Percentiles rank a stretch among this genome's conserved stretches.
phyloP scores from a whole-genome alignment of 2,888 invertebrate genomes.

The Melanophora roralis region DNA sequence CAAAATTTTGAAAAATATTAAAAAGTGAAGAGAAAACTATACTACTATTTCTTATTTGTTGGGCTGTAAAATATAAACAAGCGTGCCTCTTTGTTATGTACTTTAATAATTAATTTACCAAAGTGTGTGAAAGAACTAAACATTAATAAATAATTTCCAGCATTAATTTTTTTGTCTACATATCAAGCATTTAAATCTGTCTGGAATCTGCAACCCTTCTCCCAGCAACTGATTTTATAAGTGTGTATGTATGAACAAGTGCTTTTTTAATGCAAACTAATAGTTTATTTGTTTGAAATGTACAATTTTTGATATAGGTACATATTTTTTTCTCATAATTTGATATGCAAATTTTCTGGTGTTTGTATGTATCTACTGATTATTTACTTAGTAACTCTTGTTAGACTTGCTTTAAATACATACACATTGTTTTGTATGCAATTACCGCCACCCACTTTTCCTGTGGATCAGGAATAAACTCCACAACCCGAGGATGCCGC shows the following conservation, averaged over 20 bases:
- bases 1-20: neutral
- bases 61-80: neutral
- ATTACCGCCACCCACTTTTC: slow-evolving; percentile 29
- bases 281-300: too few relatives aligned
- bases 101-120: neutral
- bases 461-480: neutral
- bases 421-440: neutral
- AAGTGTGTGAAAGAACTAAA: neutral
- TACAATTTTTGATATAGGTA: neutral
- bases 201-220: slow-evolving; percentile 42
- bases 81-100: too few relatives aligned
- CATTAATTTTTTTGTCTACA: neutral
- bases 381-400: slow-evolving; percentile 46
- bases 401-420: neutral
- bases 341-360: neutral
- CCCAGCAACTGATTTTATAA: slow-evolving; percentile 5
- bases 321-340: slow-evolving; percentile 1
- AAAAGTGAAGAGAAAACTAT: neutral
- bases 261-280: too few relatives aligned
- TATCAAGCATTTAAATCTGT: slow-evolving; percentile 43
- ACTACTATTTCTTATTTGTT: neutral
- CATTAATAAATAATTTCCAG: neutral
- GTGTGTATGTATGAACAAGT: neutral
- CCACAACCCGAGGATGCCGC: slow-evolving; percentile 6
- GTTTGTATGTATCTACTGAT: neutral